These are phyloP conservation scores for Pithys albifrons DNA, from an alignment of 2,113 vertebrate genomes.

Conservation along the genomic window DNA sequence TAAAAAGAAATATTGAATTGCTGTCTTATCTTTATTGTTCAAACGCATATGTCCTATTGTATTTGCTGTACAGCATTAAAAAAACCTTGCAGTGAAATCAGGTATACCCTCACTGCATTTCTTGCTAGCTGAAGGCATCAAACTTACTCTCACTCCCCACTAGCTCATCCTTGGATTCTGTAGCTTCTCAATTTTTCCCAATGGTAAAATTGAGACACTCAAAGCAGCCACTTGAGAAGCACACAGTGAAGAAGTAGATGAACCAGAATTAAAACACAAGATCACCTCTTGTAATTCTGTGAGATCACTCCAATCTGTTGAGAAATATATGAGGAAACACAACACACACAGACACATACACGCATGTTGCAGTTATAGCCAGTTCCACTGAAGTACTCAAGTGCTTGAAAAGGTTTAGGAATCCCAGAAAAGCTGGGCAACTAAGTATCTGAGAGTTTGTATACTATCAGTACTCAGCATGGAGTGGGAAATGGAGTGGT, in stretches of 20 bases:
- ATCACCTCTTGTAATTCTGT: neutral
- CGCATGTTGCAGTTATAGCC: neutral
- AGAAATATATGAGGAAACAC: neutral
- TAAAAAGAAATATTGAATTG: neutral
- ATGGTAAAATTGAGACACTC: neutral
- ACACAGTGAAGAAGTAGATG: neutral
- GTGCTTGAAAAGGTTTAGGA: neutral
- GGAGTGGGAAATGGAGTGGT: neutral
- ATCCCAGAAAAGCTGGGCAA: neutral
- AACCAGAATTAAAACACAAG: neutral
- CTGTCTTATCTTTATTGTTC: conserved; percentile 5
- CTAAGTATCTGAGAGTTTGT: neutral
- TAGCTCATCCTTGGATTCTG: neutral
- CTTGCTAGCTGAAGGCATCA: neutral
- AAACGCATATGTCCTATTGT: neutral
- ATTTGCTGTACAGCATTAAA: neutral
- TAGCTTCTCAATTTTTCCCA: neutral
- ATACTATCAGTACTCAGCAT: neutral
- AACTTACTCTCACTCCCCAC: neutral
- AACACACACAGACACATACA: neutral
- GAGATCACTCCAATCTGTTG: neutral
- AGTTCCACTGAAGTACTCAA: neutral
- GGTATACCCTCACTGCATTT: neutral
- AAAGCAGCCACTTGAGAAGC: neutral
- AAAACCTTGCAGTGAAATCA: neutral